Evolutionary conservation across 2,888 invertebrate species (phyloP).

Genomic region (Coremacera marginata): DNA sequence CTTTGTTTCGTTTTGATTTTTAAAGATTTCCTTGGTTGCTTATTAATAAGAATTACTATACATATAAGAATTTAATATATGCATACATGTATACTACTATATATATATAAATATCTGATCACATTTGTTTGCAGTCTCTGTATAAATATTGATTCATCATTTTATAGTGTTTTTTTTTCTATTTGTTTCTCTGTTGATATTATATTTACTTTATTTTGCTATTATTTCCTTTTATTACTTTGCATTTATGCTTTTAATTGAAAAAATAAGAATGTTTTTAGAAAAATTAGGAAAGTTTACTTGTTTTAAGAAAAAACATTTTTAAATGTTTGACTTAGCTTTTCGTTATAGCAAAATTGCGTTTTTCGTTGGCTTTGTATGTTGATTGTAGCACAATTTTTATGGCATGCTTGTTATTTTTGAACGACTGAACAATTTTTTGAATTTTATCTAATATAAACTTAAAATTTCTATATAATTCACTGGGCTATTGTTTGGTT

Average conservation of each 20-base stretch:
- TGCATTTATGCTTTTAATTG: constrained; percentile 33
- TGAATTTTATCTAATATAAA: constrained; percentile 2
- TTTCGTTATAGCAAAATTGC: constrained; percentile 58
- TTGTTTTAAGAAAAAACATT: constrained; percentile 7
- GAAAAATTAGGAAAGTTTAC: constrained; percentile 10
- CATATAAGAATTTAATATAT: constrained; percentile 27
- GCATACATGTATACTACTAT: constrained; percentile 55
- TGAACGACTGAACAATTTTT: constrained; percentile 57
- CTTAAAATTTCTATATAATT: constrained; percentile 52
- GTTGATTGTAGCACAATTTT: constrained; percentile 32
- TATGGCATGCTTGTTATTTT: constrained; percentile 36
- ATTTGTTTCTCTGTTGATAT: constrained; percentile 36
- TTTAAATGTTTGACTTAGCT: constrained; percentile 39
- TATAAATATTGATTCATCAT: constrained; percentile 60
- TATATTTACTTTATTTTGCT: constrained; percentile 40
- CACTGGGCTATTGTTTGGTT: constrained; percentile 61
- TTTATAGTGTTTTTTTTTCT: constrained; percentile 43
- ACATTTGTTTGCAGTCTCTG: constrained; percentile 70
- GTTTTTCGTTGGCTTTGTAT: constrained; percentile 66
- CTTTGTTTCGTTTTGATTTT: constrained; percentile 42
- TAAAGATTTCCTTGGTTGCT: constrained; percentile 44
- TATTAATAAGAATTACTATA: constrained; percentile 46
- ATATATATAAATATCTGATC: constrained; percentile 69
- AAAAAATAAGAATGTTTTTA: constrained; percentile 29
- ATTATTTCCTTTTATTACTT: constrained; percentile 42